Conservation (phyloP, 2,797 vertebrate species). For the Pelobates cultripes region DNA sequence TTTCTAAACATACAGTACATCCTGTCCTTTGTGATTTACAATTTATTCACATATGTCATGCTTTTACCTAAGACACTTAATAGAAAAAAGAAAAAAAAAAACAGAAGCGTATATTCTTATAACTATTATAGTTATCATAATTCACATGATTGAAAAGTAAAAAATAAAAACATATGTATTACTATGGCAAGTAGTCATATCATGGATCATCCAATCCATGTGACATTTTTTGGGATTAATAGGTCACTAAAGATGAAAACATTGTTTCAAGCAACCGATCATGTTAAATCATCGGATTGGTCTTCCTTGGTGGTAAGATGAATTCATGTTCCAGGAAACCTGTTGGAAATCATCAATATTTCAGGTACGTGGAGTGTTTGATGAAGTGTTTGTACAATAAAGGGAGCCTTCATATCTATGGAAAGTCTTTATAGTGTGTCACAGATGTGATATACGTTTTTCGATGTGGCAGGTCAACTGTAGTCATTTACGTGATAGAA, state of each 20-base stretch:
- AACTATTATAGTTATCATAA: background rate
- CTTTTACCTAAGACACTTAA: background rate
- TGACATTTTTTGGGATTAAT: background rate
- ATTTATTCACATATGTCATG: background rate
- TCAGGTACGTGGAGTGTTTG: background rate
- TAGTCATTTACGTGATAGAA: background rate
- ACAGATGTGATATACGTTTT: background rate
- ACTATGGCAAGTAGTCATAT: background rate
- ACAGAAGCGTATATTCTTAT: background rate
- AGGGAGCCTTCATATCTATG: background rate
- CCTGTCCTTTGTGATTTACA: background rate
- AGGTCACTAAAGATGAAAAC: background rate
- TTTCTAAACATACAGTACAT: slow-evolving; percentile 8
- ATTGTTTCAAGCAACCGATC: background rate
- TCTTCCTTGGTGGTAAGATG: background rate
- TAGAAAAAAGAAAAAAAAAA: background rate
- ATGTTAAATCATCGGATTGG: background rate
- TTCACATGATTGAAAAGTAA: background rate
- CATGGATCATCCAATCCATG: background rate
- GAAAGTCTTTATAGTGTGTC: background rate
- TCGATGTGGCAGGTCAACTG: background rate
- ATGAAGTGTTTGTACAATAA: background rate
- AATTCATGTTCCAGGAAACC: background rate
- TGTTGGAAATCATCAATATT: background rate
- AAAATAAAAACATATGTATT: too few relatives aligned